Conservation (phyloP, 2,888 invertebrate species). For the Apodemia duryi region DNA sequence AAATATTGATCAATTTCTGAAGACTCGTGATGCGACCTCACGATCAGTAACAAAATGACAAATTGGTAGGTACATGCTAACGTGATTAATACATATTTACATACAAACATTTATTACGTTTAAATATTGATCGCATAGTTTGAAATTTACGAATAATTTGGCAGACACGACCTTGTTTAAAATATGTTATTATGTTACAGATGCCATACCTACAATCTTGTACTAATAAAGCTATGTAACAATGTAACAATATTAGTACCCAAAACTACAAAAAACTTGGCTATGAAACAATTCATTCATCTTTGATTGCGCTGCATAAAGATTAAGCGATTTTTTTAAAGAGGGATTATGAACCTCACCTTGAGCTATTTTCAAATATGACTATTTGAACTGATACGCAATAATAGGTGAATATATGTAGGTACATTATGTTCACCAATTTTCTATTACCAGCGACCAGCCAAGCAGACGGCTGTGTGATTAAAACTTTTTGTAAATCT, state of each 20-base stretch:
- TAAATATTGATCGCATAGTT: constrained; percentile 5
- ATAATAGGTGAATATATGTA: no score
- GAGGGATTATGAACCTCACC: not conserved
- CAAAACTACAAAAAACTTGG: not conserved
- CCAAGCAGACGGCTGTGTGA: no score
- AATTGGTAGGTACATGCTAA: not conserved
- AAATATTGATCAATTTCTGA: not conserved
- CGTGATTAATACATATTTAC: not conserved
- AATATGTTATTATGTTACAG: not conserved
- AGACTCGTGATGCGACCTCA: not conserved
- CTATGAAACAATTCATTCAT: not conserved
- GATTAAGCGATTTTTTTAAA: not conserved
- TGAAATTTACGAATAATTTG: constrained; percentile 8
- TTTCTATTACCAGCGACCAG: no score
- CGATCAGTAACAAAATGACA: not conserved
- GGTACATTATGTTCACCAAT: no score
- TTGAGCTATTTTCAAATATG: not conserved
- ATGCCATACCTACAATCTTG: not conserved
- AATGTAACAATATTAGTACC: not conserved
- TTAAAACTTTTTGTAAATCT: no score
- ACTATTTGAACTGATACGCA: not conserved
- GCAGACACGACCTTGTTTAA: not conserved
- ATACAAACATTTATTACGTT: constrained; percentile 1
- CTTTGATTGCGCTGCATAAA: not conserved
- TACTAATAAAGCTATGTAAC: not conserved